These are phyloP conservation scores for Oreochromis spilurus DNA, from an alignment of 2,113 vertebrate species.

Conservation along the genomic window DNA sequence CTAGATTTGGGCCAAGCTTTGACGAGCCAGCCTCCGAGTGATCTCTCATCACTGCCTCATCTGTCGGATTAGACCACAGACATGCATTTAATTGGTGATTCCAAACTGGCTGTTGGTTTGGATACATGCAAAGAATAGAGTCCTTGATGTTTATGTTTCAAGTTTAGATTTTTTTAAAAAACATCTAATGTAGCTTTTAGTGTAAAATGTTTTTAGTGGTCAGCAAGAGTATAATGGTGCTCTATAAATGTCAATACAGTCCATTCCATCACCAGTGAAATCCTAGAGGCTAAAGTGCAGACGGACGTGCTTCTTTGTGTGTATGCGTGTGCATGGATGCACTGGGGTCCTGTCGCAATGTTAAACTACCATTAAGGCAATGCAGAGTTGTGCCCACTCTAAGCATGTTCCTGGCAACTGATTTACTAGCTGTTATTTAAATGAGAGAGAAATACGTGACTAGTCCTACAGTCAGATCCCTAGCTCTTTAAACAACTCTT, in stretches of 20 bases:
- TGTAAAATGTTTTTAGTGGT: background rate
- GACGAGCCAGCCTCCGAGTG: conserved; percentile 64
- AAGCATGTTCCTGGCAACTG: background rate
- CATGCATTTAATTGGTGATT: background rate
- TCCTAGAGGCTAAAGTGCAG: conserved; percentile 17
- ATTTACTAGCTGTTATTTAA: background rate
- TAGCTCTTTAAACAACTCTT: background rate
- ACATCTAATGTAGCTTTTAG: background rate
- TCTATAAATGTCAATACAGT: background rate
- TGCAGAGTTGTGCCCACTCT: background rate
- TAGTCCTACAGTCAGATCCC: background rate
- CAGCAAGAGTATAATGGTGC: background rate
- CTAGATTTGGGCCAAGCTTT: conserved; percentile 55
- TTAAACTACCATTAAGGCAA: background rate
- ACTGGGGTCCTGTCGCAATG: background rate
- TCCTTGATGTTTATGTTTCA: background rate
- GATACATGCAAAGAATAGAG: background rate
- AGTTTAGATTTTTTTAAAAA: background rate
- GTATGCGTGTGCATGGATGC: background rate
- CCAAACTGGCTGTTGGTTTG: background rate
- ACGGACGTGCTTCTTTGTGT: background rate
- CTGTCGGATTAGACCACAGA: background rate
- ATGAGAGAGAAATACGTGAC: background rate
- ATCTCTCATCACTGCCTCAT: conserved; percentile 44
- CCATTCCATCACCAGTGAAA: conserved; percentile 23